Base-by-base conservation (phyloP, 2,888 invertebrate genomes). In the Pammene fasciana region DNA sequence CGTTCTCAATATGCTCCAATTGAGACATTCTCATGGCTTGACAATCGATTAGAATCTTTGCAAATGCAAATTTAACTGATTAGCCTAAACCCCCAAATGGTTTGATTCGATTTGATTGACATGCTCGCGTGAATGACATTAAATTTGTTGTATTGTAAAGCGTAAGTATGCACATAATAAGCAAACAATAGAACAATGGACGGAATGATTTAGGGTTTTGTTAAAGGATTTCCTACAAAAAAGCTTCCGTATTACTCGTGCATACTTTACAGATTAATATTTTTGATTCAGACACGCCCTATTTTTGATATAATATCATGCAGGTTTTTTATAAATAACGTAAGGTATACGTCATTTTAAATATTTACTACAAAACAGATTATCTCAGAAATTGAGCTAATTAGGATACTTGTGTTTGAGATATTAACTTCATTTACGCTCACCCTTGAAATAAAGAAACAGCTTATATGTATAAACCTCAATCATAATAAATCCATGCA, bases 121-220 rank as follows among this genome's bases (percentile, higher is more conserved):
- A 83, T 75, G 73, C 79, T 62, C 68, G 55, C 73, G 74, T 75
- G 78, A 74, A 75, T 74, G 72, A 67, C 73, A 71, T 68, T n/a
- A n/a, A n/a, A n/a, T n/a, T 71, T 46, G 62, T 54, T 67, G 64
- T 72, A 64, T 73, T 70, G 68, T 72, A 64, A 72, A 65, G 70
- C 67, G 61, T 64, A 70, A 56, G 64, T 65, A 71, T 61, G 55
- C 72, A 68, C 70, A 73, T 75, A 72, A 73, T 71, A 74, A 74
- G 68, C 73, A 73, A 78, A 84, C 82, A 84, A 83, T 83, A 74
- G 82, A 82, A 84, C 82, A 84, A 84, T 81, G 61, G 75, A n/a
- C 60, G 45, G 76, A 57, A 71, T 71, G 59, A 71, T 71, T 71
- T 56, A 65, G 38, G 62, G 62, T 71, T 64, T 68, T 73, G 78